Base-by-base conservation (phyloP, 2,113 vertebrate species). In the Tyrannus savana region DNA sequence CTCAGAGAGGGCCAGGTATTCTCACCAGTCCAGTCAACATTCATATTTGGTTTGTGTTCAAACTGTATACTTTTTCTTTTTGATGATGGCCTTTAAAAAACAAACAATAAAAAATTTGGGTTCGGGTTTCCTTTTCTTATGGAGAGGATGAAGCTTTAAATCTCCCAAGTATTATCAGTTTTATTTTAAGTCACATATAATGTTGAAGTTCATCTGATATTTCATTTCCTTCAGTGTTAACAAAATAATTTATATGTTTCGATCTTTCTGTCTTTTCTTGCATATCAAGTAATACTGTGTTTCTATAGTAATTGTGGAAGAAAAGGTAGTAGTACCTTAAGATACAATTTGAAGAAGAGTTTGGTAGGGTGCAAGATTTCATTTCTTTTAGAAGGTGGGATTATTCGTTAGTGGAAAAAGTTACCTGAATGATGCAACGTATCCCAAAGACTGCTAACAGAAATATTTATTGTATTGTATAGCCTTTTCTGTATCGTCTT, bases 1-100 rank as follows among this genome's bases (percentile, higher is more conserved):
- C 96, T 94, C 99, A 84, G 99, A 99, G 94, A 99, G 98, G 96
- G 99, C 99, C 97, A 98, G 98, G 97, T 96, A 98, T 96, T 98
- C 98, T 96, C 96, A 97, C 96, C 97, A 95, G 90, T 97, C 98
- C 97, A 98, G 97, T 97, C 98, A 79, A 92, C 97, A 93, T 93
- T 98, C 97, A 92, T 98, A 97, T 64, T 98, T 98, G 99, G 99
- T 99, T 98, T 98, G 99, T 99, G 98, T 96, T 96, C 49, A 72
- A 85, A 71, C 66, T 95, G 47, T 92, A 21, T 77, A 31, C 13
- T 92, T 95, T 81, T 7, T 14, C 60, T 52, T 94, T 68, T 94
- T 37, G 3, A 39, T 84, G 30, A 79, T 53, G 13, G 8, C 16
- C 52, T 90, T 87, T 81, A 67, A 58, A 78, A 67, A 44, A 14